Evolutionary conservation across 2,113 vertebrate genomes (phyloP), one percentile per base, ranked within the genome.

Genomic region (Colaptes auratus): DNA sequence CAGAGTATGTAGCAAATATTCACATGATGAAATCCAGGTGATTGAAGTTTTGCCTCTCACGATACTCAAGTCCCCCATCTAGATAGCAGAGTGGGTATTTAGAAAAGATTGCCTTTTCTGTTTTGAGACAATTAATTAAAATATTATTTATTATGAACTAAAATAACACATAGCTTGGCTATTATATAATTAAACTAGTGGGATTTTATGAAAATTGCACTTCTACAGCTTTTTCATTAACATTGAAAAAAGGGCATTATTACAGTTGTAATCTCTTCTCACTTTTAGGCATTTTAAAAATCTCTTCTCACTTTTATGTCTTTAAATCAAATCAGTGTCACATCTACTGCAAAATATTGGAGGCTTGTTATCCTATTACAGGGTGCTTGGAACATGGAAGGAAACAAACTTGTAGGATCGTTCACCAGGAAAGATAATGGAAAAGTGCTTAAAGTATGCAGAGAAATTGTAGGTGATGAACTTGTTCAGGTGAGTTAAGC

Each of bases 391-490:
- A 96, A 10, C 72, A 15, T 96, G 64, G 98, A 99, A 30, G 99
- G 98, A 28, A 96, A 97, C 15, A 96, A 97, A 83, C 91, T 99
- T 31, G 96, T 98, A 56, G 99, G 98, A 52, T 93, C 91, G 44
- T 99, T 99, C 94, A 98, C 92, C 73, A 98, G 98, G 35, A 97
- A 98, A 83, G 99, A 99, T 97, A 99, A 99, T 23, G 97, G 94
- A 83, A 99, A 99, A 35, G 84, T 91, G 14, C 97, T 99, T 76
- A 97, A 84, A 67, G 96, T 98, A 70, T 80, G 91, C 30, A 97
- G 98, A 89, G 92, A 98, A 96, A 67, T 99, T 6, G 30, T 98
- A 50, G 98, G 95, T 13, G 97, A 96, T 28, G 98, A 99, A 87
- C 94, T 99, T 7, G 94, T 99, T 56, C 99, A 99, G 98, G 99